Evolutionary conservation across 2,113 vertebrate species (phyloP), one percentile per base, ranked within the genome.

Genomic region (Setophaga kirtlandii): DNA sequence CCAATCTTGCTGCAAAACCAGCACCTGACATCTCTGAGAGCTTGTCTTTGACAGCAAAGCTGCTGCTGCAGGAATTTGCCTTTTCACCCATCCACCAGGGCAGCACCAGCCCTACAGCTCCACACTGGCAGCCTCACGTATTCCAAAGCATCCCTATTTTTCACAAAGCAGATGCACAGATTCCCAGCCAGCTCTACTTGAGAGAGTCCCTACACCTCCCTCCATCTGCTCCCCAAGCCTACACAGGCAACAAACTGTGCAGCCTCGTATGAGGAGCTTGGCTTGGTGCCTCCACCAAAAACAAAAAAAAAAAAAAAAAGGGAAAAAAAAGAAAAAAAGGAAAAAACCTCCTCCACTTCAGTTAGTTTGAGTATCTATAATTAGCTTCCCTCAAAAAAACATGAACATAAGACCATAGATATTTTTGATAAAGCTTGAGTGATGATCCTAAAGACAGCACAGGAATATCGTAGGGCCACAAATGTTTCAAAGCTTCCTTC

Each of bases 121-220:
- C 46, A 46, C 83, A 6, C 71, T 58, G 44, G 18, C 93, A 93
- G 63, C 87, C 84, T 41, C 88, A 65, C 42, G 1, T 17, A 50
- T 62, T 77, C 69, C 88, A 50, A 73, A 77, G 15, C 1, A 8
- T 92, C 79, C 83, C 71, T 22, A 0, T 39, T 95, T 88, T 67
- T 95, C 80, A 59, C 89, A 37, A 89, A 20, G 93, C 96, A 97
- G 96, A 96, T 96, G 96, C 30, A 83, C 60, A 1, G 27, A 74
- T 96, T 95, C 91, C 95, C 95, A 94, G 96, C 92, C 96, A 96
- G 95, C 49, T 86, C 86, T 37, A 78, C 93, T 94, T 27, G 71
- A 92, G 75, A 96, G 71, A 92, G 89, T 86, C 86, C 86, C 83
- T 92, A 1, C 16, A 74, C 60, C 83, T 81, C 89, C 91, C 80